Evolutionary conservation across 1,140 invertebrate species (phyloP), one percentile per base, ranked within the genome.

Genomic region (Aradophagus sp.): DNA sequence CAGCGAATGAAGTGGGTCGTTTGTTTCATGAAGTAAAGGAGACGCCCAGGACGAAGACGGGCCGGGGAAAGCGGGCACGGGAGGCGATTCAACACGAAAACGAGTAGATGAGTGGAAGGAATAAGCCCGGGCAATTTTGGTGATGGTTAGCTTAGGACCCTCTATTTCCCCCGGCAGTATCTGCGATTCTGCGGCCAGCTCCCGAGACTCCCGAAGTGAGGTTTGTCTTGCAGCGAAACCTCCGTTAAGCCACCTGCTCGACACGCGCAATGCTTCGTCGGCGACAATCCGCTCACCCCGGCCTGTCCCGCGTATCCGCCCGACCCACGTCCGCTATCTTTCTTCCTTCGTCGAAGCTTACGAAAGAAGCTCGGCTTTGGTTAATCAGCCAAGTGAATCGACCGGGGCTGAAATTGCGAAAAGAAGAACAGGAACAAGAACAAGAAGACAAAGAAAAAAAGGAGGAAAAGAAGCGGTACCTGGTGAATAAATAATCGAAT

Each of bases 41-140:
- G 59, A 65, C 44, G 45, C n/a, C n/a, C n/a, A n/a, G 34, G 19
- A 32, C 31, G 27, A 35, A 50, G 45, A 59, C 35, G 48, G 26
- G 12, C 19, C 2, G 20, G 26, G 39, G 19, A 53, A 53, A 38
- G 48, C n/a, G 34, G 5, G 38, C 27, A 31, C 14, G 19, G 7
- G 47, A 61, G 36, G 59, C 29, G 61, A 63, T 44, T 74, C 56
- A 76, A 76, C 73, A 67, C 62, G 66, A 63, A 70, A 74, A 56
- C 52, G 56, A 69, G 59, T 44, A 52, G 39, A 62, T 66, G 63
- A 69, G 62, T 59, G 44, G 48, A 52, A 47, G 67, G 63, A 77
- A 78, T 83, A 80, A 82, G 77, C 76, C 80, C 76, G 73, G 75
- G 78, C 79, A 82, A 84, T 84, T 84, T 80, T 76, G 75, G 80